Conservation (phyloP, 1,140 invertebrate species). For the Metopolophium dirhodum region DNA sequence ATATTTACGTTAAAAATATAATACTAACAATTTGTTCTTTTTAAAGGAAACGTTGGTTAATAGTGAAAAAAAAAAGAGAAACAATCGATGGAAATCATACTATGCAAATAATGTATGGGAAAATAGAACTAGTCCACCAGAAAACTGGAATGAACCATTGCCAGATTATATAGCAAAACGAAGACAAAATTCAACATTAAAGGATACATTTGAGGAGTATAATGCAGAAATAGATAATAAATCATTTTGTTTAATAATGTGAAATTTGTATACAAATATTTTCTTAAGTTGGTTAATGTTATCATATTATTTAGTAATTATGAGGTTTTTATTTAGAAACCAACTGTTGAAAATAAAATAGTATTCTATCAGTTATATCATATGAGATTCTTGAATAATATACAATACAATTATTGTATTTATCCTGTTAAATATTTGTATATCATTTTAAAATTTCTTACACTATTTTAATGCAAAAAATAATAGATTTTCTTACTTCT, state of each 20-base stretch:
- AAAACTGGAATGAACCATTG: slow-evolving; percentile 52
- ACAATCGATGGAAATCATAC: slow-evolving; percentile 10
- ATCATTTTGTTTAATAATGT: slow-evolving; percentile 43
- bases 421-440: neutral
- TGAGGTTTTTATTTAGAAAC: neutral
- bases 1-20: neutral
- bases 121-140: slow-evolving; percentile 48
- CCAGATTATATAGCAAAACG: slow-evolving; percentile 40
- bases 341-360: neutral
- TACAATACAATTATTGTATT: neutral
- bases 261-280: neutral
- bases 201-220: neutral
- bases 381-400: neutral
- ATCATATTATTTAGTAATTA: neutral
- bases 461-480: neutral
- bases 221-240: neutral
- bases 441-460: neutral
- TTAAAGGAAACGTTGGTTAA: slow-evolving; percentile 16
- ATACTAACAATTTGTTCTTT: neutral
- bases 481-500: neutral
- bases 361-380: neutral
- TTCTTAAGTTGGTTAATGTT: neutral
- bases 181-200: neutral
- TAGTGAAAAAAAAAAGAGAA: slow-evolving; percentile 41
- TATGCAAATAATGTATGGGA: slow-evolving; percentile 45